A percentile compares a stretch with the other conserved stretches of the same genome.
phyloP scores from a whole-genome alignment of 2,888 invertebrate species.

The Dioctria rufipes region DNA sequence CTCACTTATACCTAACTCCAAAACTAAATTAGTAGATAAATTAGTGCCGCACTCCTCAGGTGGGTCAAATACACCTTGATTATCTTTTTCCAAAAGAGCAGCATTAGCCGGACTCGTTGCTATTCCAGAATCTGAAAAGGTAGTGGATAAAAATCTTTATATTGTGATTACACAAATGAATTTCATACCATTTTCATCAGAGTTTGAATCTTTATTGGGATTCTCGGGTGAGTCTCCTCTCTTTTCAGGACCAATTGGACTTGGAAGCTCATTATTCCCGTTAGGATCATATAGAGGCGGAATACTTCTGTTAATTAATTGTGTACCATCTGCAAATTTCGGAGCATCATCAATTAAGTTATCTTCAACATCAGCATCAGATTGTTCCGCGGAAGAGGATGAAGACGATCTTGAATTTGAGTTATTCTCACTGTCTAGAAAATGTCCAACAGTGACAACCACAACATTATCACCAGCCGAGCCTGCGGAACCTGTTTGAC shows the following conservation, averaged over 20 bases:
- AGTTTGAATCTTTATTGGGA: conserved; percentile 74
- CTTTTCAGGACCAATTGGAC: conserved; percentile 71
- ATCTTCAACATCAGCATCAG: conserved; percentile 87
- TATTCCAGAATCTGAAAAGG: conserved; percentile 68
- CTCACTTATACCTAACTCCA: conserved; percentile 67
- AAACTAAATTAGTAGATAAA: conserved; percentile 65
- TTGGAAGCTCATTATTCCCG: conserved; percentile 66
- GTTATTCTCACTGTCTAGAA: conserved; percentile 70
- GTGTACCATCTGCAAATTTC: conserved; percentile 64
- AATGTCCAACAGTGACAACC: neutral
- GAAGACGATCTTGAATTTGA: conserved; percentile 57
- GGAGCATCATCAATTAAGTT: conserved; percentile 77
- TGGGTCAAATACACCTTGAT: conserved; percentile 51
- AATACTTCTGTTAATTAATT: conserved; percentile 51
- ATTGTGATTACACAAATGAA: neutral
- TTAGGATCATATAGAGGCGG: conserved; percentile 65
- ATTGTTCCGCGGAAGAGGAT: conserved; percentile 77
- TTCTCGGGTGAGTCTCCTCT: conserved; percentile 75
- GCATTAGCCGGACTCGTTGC: conserved; percentile 69
- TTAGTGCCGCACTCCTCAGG: conserved; percentile 54
- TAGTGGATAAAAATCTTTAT: conserved; percentile 37
- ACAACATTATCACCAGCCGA: conserved; percentile 55
- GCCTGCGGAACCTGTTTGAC: conserved; percentile 30
- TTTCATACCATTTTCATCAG: conserved; percentile 72
- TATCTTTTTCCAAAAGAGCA: conserved; percentile 52